phyloP scores from a whole-genome alignment of 2,888 invertebrate species.

The Torymus aiolomorphi region DNA sequence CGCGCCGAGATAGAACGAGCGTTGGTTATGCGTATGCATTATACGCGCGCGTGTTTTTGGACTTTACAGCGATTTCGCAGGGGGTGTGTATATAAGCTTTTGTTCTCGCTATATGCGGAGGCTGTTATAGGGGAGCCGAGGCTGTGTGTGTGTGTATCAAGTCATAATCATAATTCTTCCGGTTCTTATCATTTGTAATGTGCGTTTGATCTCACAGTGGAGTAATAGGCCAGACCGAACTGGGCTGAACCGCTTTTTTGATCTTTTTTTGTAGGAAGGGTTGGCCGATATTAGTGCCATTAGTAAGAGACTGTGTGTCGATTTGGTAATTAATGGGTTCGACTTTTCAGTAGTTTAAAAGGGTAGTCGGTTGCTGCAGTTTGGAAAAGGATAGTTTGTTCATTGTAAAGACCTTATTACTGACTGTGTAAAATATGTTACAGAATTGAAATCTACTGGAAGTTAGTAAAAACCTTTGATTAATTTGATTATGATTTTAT shows the following conservation, averaged over 20 bases:
- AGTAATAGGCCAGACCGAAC: conserved; percentile 49
- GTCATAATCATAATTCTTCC: conserved; percentile 56
- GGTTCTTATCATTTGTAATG: conserved; percentile 52
- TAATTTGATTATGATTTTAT: no score
- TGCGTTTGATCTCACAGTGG: conserved; percentile 31
- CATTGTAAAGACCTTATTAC: no score
- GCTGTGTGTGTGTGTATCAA: conserved; percentile 19
- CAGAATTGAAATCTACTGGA: no score
- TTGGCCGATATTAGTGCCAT: conserved; percentile 18
- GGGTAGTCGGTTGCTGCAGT: no score
- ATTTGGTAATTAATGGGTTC: conserved; percentile 20
- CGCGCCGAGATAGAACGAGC: background rate
- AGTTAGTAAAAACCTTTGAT: no score
- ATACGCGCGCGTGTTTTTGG: conserved; percentile 48
- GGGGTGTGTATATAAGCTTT: conserved; percentile 31
- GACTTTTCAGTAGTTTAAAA: background rate
- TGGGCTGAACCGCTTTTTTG: conserved; percentile 40
- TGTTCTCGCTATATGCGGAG: conserved; percentile 39
- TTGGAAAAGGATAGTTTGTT: no score
- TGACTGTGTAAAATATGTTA: no score
- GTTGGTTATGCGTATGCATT: conserved; percentile 36
- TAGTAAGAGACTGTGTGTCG: background rate
- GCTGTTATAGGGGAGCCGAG: background rate
- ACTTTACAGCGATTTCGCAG: conserved; percentile 51
- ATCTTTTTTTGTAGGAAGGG: conserved; percentile 31